Conservation (phyloP, 2,888 invertebrate species). For the Drosophila tripunctata region DNA sequence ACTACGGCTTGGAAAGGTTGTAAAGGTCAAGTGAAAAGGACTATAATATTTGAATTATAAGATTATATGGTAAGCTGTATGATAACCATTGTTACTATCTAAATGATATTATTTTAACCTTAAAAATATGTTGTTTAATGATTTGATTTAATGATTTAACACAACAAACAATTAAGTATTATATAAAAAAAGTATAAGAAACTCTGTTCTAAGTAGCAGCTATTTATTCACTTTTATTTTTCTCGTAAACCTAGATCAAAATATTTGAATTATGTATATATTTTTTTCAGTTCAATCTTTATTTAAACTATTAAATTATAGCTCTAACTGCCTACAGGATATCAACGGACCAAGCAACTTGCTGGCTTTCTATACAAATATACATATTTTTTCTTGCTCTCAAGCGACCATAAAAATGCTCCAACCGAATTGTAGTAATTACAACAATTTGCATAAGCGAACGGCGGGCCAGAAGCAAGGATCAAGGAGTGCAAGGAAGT, state of each 20-base stretch:
- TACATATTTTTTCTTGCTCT: slow-evolving; percentile 26
- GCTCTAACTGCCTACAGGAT: background rate
- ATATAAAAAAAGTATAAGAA: too few species aligned
- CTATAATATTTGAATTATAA: too few species aligned
- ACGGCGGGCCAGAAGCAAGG: background rate
- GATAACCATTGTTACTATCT: too few species aligned
- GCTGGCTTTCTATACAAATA: slow-evolving; percentile 1
- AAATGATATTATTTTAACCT: too few species aligned
- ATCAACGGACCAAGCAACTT: background rate
- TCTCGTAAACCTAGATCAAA: too few species aligned
- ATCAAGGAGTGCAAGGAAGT: background rate
- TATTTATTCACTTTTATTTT: too few species aligned
- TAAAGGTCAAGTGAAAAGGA: background rate
- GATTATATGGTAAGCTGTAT: too few species aligned
- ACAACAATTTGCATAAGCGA: slow-evolving; percentile 78
- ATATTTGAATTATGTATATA: background rate
- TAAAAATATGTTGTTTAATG: too few species aligned
- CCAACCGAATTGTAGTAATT: slow-evolving; percentile 81
- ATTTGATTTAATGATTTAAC: too few species aligned
- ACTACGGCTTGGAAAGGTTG: background rate
- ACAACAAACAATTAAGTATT: too few species aligned
- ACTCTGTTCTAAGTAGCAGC: too few species aligned
- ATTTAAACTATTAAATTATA: too few species aligned
- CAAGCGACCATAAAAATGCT: slow-evolving; percentile 75
- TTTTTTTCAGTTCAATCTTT: background rate